Evolutionary conservation across 2,888 invertebrate species (phyloP).

Genomic region (Microdon myrmicae): DNA sequence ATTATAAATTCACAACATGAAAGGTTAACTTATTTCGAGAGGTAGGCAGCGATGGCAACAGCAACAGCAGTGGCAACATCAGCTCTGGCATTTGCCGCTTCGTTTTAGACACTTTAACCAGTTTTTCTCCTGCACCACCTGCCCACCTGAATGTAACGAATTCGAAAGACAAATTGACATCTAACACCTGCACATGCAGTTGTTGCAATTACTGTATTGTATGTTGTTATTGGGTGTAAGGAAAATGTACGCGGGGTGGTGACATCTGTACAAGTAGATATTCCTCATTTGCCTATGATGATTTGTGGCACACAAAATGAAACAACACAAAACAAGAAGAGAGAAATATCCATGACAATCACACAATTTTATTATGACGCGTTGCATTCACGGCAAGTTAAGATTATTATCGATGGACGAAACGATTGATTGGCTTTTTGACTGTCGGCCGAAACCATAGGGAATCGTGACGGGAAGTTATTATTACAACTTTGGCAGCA

Average conservation of each 20-base stretch:
- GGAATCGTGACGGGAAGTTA: slow-evolving; percentile 56
- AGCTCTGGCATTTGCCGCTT: slow-evolving; percentile 27
- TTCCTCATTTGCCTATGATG: slow-evolving; percentile 29
- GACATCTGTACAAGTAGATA: slow-evolving; percentile 28
- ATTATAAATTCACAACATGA: slow-evolving; percentile 56
- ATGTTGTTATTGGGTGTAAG: background rate
- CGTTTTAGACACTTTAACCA: slow-evolving; percentile 34
- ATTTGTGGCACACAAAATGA: slow-evolving; percentile 22
- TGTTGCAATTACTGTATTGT: slow-evolving; percentile 34
- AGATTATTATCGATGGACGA: slow-evolving; percentile 41
- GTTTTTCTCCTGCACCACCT: too few relatives aligned
- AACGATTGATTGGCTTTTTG: slow-evolving; percentile 51
- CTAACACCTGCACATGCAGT: slow-evolving; percentile 50
- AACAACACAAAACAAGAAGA: slow-evolving; percentile 7
- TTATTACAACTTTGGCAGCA: slow-evolving; percentile 52
- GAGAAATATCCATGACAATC: too few relatives aligned
- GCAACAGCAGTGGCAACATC: slow-evolving; percentile 5
- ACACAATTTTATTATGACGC: slow-evolving; percentile 5
- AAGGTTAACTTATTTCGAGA: slow-evolving; percentile 53
- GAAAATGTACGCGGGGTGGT: slow-evolving; percentile 4
- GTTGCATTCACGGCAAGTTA: slow-evolving; percentile 22
- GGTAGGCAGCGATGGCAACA: too few relatives aligned
- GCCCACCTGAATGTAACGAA: slow-evolving; percentile 44
- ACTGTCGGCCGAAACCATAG: slow-evolving; percentile 48
- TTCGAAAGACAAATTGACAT: slow-evolving; percentile 45